These are phyloP conservation scores for Dorcus parallelipipedus DNA, from an alignment of 2,888 invertebrate genomes.

Conservation along the genomic window DNA sequence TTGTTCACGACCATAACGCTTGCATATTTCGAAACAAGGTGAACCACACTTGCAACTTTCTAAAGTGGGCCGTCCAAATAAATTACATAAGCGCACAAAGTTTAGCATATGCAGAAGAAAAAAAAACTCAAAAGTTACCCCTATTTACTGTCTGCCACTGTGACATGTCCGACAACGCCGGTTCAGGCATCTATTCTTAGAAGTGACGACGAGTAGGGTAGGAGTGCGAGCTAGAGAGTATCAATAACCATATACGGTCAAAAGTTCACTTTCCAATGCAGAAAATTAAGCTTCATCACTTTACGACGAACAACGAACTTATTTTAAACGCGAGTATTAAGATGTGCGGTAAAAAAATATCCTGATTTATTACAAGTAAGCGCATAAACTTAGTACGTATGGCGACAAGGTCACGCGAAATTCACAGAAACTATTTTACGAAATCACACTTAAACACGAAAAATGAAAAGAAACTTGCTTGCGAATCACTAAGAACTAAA, in stretches of 20 bases:
- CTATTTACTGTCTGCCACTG: constrained; percentile 35
- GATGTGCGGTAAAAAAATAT: neutral
- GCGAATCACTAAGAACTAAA: constrained; percentile 16
- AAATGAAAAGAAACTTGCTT: constrained; percentile 5
- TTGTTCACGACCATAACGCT: neutral
- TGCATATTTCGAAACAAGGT: constrained; percentile 33
- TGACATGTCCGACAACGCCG: constrained; percentile 28
- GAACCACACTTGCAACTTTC: constrained; percentile 43
- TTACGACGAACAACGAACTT: neutral
- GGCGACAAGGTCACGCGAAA: constrained; percentile 33
- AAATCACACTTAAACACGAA: constrained; percentile 1
- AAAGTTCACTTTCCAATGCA: constrained; percentile 17
- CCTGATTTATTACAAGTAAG: constrained; percentile 5
- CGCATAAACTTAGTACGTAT: constrained; percentile 26
- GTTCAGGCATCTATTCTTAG: constrained; percentile 42
- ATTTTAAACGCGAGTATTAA: neutral
- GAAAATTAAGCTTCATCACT: constrained; percentile 3
- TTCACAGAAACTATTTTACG: constrained; percentile 8
- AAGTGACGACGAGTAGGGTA: constrained; percentile 34
- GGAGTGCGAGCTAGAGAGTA: constrained; percentile 28
- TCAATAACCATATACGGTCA: constrained; percentile 33
- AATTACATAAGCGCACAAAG: constrained; percentile 26
- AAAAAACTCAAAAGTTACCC: constrained; percentile 32
- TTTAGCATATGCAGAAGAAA: constrained; percentile 6
- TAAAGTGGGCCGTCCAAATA: constrained; percentile 33